Evolutionary conservation across 2,113 vertebrate genomes (phyloP).

Genomic region (Pterocles orientalis): DNA sequence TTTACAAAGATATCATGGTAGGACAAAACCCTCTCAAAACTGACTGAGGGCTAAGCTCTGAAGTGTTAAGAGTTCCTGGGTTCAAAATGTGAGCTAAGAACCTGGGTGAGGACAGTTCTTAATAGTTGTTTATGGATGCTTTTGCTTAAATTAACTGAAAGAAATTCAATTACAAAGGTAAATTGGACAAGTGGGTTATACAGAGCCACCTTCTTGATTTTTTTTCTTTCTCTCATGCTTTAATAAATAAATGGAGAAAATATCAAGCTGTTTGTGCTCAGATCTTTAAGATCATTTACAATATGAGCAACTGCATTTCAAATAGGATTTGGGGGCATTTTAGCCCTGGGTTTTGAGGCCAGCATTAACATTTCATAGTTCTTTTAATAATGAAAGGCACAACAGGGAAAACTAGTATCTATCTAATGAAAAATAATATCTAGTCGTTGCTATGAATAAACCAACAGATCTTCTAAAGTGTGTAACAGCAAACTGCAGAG

Average conservation of each 20-base stretch:
- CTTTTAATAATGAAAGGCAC: constrained; percentile 28
- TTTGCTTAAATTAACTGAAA: constrained; percentile 24
- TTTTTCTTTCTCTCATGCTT: background rate
- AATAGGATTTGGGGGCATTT: background rate
- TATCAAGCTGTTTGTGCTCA: constrained; percentile 11
- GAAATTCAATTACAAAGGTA: background rate
- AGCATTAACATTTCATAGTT: constrained; percentile 51
- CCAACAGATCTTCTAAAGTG: constrained; percentile 25
- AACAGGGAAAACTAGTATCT: constrained; percentile 38
- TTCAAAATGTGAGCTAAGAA: background rate
- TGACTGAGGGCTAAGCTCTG: background rate
- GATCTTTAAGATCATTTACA: constrained; percentile 14
- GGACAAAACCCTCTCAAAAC: background rate
- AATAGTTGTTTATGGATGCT: background rate
- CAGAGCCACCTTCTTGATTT: background rate
- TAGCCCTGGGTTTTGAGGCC: constrained; percentile 28
- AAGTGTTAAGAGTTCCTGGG: background rate
- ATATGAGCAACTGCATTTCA: background rate
- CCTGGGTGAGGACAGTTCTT: background rate
- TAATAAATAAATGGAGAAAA: constrained; percentile 46
- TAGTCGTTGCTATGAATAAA: constrained; percentile 48
- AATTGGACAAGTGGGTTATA: background rate
- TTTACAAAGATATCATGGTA: background rate
- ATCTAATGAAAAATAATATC: constrained; percentile 60
- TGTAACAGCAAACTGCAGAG: constrained; percentile 11